Conservation (phyloP, 2,888 invertebrate genomes). For the Andricus curvator region DNA sequence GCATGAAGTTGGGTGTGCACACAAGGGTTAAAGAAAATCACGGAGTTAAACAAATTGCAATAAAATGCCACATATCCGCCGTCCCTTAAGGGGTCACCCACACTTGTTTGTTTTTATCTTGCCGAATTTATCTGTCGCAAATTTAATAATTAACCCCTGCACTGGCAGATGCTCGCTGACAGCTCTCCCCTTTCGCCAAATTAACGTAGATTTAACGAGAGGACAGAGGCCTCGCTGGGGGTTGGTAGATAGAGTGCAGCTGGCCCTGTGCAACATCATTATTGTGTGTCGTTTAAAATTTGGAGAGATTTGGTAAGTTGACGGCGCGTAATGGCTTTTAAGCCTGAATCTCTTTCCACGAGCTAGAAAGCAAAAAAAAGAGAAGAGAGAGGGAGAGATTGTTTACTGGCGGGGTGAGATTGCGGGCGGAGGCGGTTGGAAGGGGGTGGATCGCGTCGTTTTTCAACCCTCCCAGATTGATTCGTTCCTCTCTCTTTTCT, state of each 20-base stretch:
- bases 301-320: constrained; percentile 23
- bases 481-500: constrained; percentile 8
- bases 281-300: constrained; percentile 35
- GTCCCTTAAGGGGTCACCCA: neutral
- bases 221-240: constrained; percentile 16
- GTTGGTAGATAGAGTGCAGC: constrained; percentile 21
- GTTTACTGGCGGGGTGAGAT: constrained; percentile 17
- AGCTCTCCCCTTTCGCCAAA: constrained; percentile 28
- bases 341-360: constrained; percentile 13
- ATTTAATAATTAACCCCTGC: constrained; percentile 34
- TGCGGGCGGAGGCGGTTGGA: neutral
- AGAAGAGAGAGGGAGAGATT: constrained; percentile 14
- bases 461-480: constrained; percentile 15
- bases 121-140: constrained; percentile 8
- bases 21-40: neutral
- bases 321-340: constrained; percentile 30
- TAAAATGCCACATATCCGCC: too few relatives aligned
- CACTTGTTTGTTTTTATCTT: constrained; percentile 3
- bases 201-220: constrained; percentile 41
- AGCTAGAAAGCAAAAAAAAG: constrained; percentile 27
- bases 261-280: constrained; percentile 12
- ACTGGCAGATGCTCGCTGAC: constrained; percentile 24
- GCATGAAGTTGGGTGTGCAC: too few relatives aligned
- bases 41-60: neutral
- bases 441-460: constrained; percentile 24